Evolutionary conservation across 2,888 invertebrate genomes (phyloP).

Genomic region (Ichneumoninae sp.): DNA sequence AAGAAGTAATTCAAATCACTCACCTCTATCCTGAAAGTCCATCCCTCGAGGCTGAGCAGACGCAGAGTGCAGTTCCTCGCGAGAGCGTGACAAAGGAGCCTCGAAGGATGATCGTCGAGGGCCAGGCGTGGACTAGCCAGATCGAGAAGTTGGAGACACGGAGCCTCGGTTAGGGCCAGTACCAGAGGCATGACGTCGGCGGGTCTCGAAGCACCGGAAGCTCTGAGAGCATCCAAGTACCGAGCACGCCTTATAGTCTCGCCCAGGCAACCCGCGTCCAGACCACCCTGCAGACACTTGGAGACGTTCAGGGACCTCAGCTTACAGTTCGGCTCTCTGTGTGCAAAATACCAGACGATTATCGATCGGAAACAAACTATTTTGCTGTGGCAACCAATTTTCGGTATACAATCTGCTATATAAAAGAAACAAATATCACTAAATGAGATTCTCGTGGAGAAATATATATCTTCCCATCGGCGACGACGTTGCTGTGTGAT

Average conservation of each 20-base stretch:
- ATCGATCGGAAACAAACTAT: background rate
- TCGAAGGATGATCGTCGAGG: conserved; percentile 85
- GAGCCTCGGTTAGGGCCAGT: conserved; percentile 86
- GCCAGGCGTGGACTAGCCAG: conserved; percentile 86
- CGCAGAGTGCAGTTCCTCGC: conserved; percentile 85
- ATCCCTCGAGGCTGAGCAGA: conserved; percentile 86
- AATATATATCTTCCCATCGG: background rate
- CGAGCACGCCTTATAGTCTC: conserved; percentile 86
- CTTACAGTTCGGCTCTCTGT: conserved; percentile 85
- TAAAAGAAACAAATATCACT: background rate
- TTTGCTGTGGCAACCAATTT: background rate
- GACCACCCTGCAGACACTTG: conserved; percentile 86
- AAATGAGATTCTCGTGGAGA: background rate
- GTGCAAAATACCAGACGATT: conserved; percentile 66
- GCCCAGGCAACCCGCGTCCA: conserved; percentile 86
- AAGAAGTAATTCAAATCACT: conserved; percentile 58
- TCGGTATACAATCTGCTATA: background rate
- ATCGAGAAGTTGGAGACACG: conserved; percentile 86
- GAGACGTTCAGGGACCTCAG: conserved; percentile 86
- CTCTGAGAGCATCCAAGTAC: conserved; percentile 85
- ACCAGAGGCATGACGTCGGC: conserved; percentile 86
- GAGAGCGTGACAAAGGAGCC: conserved; percentile 85
- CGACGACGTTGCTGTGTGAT: background rate
- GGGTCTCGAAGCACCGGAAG: conserved; percentile 86
- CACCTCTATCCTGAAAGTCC: conserved; percentile 87